These are phyloP conservation scores for Alosa alosa DNA, from an alignment of 2,113 vertebrate species.

Conservation along the genomic window DNA sequence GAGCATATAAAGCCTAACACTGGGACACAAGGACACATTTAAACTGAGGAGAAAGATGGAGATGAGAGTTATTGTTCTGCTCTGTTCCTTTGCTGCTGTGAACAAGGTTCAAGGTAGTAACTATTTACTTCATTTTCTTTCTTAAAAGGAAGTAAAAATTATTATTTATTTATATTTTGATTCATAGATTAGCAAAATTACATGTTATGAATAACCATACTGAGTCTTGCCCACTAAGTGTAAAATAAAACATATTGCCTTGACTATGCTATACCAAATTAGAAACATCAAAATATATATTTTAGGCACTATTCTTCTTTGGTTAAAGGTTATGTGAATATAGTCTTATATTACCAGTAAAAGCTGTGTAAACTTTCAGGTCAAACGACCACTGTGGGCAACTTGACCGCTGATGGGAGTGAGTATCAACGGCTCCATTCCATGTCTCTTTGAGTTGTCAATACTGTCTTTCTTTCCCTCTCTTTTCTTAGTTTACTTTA, in stretches of 20 bases:
- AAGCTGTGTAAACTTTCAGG: not conserved
- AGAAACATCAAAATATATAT: not conserved
- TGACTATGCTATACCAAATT: not conserved
- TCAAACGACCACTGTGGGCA: not conserved
- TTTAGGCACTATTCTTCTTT: not conserved
- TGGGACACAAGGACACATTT: not conserved
- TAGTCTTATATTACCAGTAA: not conserved
- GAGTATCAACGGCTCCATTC: not conserved
- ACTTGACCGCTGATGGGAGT: not conserved
- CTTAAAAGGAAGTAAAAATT: not conserved
- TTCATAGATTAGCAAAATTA: not conserved
- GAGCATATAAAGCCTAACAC: constrained; percentile 19
- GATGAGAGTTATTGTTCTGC: constrained; percentile 24
- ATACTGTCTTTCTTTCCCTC: not conserved
- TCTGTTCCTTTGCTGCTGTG: constrained; percentile 16
- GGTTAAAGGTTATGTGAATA: not conserved
- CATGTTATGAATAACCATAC: not conserved
- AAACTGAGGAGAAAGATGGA: constrained; percentile 19
- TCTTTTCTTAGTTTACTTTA: not conserved
- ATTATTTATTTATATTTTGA: not conserved
- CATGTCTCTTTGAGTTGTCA: not conserved
- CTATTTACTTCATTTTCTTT: not conserved
- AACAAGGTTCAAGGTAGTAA: not conserved
- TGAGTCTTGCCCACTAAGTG: not conserved
- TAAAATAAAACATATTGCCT: not conserved